Evolutionary conservation across 2,888 invertebrate genomes (phyloP).

Genomic region (Gymnoscelis rufifasciata): DNA sequence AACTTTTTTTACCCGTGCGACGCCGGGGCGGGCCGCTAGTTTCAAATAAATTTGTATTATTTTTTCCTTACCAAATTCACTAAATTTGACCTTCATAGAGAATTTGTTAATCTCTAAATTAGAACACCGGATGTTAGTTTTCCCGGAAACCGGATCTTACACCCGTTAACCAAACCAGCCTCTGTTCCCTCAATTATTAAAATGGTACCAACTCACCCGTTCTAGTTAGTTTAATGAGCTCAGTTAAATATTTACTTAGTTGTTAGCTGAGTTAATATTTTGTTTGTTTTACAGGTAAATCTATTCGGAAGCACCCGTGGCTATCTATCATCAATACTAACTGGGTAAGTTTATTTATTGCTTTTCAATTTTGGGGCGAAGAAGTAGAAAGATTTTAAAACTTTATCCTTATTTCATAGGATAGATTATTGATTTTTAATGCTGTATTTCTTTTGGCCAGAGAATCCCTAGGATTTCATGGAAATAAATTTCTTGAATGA

Average conservation of each 20-base stretch:
- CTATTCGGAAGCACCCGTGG: background rate
- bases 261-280: conserved; percentile 1
- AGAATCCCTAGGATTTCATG: too few relatives aligned
- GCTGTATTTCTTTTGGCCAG: too few relatives aligned
- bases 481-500: too few relatives aligned
- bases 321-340: background rate
- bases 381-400: too few relatives aligned
- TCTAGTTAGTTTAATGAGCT: conserved; percentile 7
- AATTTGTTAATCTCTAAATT: background rate
- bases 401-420: too few relatives aligned
- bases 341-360: background rate
- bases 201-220: conserved; percentile 9
- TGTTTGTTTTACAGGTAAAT: conserved; percentile 5
- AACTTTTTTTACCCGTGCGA: too few relatives aligned
- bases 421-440: too few relatives aligned
- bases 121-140: background rate
- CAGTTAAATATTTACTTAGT: conserved; percentile 12
- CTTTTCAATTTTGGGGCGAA: too few relatives aligned
- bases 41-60: too few relatives aligned
- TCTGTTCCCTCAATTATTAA: conserved; percentile 1
- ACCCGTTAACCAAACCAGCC: background rate
- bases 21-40: too few relatives aligned
- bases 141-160: background rate
- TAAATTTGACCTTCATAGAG: background rate
- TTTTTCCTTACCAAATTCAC: too few relatives aligned